Conservation (phyloP, 2,113 vertebrate species). For the Psilopsiagon aymara region DNA sequence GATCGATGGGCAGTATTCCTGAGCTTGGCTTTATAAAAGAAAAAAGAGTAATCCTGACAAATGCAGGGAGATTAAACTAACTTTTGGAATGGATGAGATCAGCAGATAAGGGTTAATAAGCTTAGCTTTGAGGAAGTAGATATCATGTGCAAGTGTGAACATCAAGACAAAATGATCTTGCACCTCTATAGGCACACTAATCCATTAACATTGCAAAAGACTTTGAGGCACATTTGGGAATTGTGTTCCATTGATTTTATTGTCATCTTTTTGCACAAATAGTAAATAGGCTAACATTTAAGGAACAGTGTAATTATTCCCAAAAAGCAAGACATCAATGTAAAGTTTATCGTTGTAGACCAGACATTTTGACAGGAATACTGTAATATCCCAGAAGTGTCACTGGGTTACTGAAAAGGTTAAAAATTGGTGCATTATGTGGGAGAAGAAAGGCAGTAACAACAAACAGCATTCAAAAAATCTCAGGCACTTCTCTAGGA, state of each 20-base stretch:
- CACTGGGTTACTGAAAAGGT: slow-evolving; percentile 71
- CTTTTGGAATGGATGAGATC: slow-evolving; percentile 29
- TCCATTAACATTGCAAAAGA: slow-evolving; percentile 75
- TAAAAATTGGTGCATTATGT: slow-evolving; percentile 54
- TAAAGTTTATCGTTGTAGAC: slow-evolving; percentile 77
- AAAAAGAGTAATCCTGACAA: not conserved
- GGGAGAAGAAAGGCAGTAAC: slow-evolving; percentile 24
- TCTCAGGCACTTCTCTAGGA: slow-evolving; percentile 23
- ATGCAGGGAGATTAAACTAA: slow-evolving; percentile 16
- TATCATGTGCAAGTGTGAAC: not conserved
- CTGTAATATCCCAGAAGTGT: slow-evolving; percentile 62
- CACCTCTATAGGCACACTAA: slow-evolving; percentile 23
- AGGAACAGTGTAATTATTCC: slow-evolving; percentile 79
- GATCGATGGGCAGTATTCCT: slow-evolving; percentile 56
- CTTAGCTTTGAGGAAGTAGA: not conserved
- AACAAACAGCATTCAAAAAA: slow-evolving; percentile 53
- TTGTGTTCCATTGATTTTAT: slow-evolving; percentile 79
- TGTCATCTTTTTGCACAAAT: slow-evolving; percentile 80
- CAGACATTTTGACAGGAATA: slow-evolving; percentile 73
- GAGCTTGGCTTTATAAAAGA: not conserved
- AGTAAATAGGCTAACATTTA: slow-evolving; percentile 80
- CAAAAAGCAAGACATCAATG: slow-evolving; percentile 83
- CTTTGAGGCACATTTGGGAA: slow-evolving; percentile 74
- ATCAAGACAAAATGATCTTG: slow-evolving; percentile 22
- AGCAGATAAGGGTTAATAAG: slow-evolving; percentile 37